Evolutionary conservation across 2,888 invertebrate genomes (phyloP).

Genomic region (Drosophila ustulata): DNA sequence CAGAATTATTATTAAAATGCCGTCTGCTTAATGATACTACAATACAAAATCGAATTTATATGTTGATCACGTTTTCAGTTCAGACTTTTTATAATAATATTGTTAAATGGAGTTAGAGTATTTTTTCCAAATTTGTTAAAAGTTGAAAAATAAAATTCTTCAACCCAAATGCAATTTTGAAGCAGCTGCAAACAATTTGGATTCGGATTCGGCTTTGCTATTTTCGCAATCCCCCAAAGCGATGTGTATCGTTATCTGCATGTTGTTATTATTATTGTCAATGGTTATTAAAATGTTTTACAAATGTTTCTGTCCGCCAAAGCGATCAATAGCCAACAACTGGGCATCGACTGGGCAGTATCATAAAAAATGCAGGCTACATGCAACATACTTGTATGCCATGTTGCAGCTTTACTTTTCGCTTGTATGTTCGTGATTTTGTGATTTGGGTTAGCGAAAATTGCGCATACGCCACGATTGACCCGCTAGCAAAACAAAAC

Average conservation of each 20-base stretch:
- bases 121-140: slow-evolving; percentile 1
- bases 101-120: slow-evolving; percentile 26
- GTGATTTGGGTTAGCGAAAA: slow-evolving; percentile 52
- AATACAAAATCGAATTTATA: slow-evolving; percentile 18
- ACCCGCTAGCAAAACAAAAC: slow-evolving; percentile 54
- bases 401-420: slow-evolving; percentile 20
- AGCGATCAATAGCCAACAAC: slow-evolving; percentile 50
- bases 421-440: slow-evolving; percentile 41
- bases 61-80: slow-evolving; percentile 48
- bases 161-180: slow-evolving; percentile 36
- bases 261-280: slow-evolving; percentile 61
- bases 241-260: slow-evolving; percentile 33
- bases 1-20: slow-evolving; percentile 18
- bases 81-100: slow-evolving; percentile 19
- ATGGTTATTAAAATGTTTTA: slow-evolving; percentile 80
- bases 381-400: slow-evolving; percentile 34
- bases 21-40: slow-evolving; percentile 12
- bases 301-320: slow-evolving; percentile 73
- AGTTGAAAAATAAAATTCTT: slow-evolving; percentile 29
- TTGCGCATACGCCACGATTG: slow-evolving; percentile 66
- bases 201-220: slow-evolving; percentile 11
- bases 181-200: slow-evolving; percentile 51
- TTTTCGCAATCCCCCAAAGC: slow-evolving; percentile 47
- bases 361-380: slow-evolving; percentile 64
- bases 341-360: slow-evolving; percentile 51